These are phyloP conservation scores for Sesamia nonagrioides DNA, from an alignment of 1,140 invertebrate genomes.

Conservation along the genomic window DNA sequence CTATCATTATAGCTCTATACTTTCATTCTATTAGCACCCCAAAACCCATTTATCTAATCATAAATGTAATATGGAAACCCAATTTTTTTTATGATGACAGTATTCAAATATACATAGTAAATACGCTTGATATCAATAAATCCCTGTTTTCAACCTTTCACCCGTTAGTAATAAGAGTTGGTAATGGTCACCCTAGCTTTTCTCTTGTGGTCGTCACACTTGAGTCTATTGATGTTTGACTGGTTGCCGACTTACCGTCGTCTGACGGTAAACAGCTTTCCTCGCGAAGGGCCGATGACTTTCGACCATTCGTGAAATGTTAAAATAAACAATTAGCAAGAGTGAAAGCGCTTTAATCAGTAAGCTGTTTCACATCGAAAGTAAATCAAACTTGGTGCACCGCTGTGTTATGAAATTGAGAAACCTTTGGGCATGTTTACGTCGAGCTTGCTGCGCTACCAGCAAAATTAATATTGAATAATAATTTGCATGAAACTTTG, in stretches of 20 bases:
- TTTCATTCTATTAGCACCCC: neutral
- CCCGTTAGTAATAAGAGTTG: slow-evolving; percentile 19
- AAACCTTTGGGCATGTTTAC: neutral
- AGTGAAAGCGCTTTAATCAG: slow-evolving; percentile 32
- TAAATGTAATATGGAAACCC: slow-evolving; percentile 1
- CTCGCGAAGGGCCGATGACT: slow-evolving; percentile 52
- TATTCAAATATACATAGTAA: slow-evolving; percentile 2
- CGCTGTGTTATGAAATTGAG: neutral
- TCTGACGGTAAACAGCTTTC: slow-evolving; percentile 51
- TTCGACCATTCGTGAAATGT: slow-evolving; percentile 43
- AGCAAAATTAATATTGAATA: neutral
- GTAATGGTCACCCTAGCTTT: slow-evolving; percentile 45
- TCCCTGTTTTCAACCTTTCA: slow-evolving; percentile 4
- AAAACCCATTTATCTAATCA: slow-evolving; percentile 26
- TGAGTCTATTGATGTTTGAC: slow-evolving; percentile 40
- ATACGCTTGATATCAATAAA: slow-evolving; percentile 3
- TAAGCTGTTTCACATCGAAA: slow-evolving; percentile 19
- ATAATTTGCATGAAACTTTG: neutral
- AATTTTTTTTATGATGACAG: slow-evolving; percentile 28
- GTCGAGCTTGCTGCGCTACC: neutral
- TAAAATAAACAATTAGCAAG: slow-evolving; percentile 37
- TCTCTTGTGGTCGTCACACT: slow-evolving; percentile 38
- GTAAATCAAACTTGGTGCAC: slow-evolving; percentile 3
- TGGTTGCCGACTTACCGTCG: slow-evolving; percentile 18
- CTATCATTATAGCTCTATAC: neutral